phyloP scores from a whole-genome alignment of 2,797 vertebrate genomes.

The Anolis apletophallus region DNA sequence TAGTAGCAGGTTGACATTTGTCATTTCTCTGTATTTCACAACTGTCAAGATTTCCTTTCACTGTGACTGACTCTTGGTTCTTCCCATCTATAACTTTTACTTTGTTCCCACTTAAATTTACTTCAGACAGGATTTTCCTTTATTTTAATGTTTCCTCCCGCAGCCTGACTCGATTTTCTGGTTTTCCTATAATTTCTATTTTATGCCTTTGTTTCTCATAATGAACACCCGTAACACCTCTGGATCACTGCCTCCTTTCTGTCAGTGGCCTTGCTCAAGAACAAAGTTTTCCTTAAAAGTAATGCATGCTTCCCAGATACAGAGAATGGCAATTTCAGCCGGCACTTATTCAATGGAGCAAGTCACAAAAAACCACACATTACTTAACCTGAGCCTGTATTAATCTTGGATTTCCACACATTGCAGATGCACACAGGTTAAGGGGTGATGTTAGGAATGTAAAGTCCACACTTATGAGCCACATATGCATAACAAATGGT shows the following conservation, averaged over 20 bases:
- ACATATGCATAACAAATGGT: not conserved
- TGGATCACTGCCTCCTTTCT: not conserved
- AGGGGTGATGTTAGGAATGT: not conserved
- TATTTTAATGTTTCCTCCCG: not conserved
- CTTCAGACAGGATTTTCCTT: not conserved
- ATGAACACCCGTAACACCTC: not conserved
- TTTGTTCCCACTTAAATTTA: constrained; percentile 27
- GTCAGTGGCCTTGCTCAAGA: not conserved
- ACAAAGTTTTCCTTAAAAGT: not conserved
- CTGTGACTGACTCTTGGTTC: constrained; percentile 6
- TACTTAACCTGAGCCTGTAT: not conserved
- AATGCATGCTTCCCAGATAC: not conserved
- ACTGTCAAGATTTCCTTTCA: constrained; percentile 18
- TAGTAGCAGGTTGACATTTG: constrained; percentile 15
- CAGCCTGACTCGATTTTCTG: not conserved
- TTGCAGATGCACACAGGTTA: not conserved
- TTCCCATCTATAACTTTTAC: constrained; percentile 10
- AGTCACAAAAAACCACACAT: not conserved
- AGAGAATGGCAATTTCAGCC: not conserved
- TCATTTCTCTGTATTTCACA: constrained; percentile 31
- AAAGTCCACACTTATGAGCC: not conserved
- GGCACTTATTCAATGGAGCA: not conserved
- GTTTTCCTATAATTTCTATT: not conserved
- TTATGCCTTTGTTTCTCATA: not conserved
- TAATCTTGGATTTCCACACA: not conserved